Evolutionary conservation across 2,797 vertebrate genomes (phyloP), one percentile per base, ranked within the genome.

Genomic region (Cynopterus sphinx): DNA sequence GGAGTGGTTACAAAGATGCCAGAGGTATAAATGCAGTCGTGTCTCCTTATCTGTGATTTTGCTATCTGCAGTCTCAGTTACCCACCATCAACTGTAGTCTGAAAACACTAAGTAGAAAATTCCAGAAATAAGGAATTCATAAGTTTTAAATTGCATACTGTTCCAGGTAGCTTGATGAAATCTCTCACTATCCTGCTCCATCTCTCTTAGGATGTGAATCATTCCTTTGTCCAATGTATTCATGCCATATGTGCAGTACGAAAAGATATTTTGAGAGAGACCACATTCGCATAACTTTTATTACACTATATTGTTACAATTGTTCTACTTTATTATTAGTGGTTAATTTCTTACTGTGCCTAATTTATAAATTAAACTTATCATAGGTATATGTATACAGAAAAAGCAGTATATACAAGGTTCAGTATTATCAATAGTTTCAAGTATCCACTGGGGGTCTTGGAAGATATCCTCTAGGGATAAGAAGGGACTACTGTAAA

Each of bases 321-420:
- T 78, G 13, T 28, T 53, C 39, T 57, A 57, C 28, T 71, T 70
- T 70, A 36, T 26, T 57, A 53, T 57, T 57, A 55, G 33, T 36
- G 55, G 49, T 57, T 39, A 55, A 39, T 36, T 7, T 55, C 49
- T 26, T 78, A 39, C 33, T 39, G 24, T 16, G 28, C 51, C 51
- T 78, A 57, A 39, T 39, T 78, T 78, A 57, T 57, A 78, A 78
- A 78, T 57, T 26, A 57, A 57, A 39, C 33, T 57, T 57, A 57
- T 78, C 33, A 17, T 6, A 78, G 13, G 51, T 33, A 78, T 9
- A 4, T 39, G 55, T 57, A 33, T 57, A 39, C 3, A 78, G 33
- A 53, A 78, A 78, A 55, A 57, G 24, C 39, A 39, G 51, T 28
- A 9, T 39, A 41, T 41, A 70, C 26, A 41, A 24, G 24, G 39